Percentiles rank a stretch among this genome's conserved stretches.
These are phyloP conservation scores for Hassar affinis DNA, from an alignment of 2,113 vertebrate genomes.

Conservation along the genomic window DNA sequence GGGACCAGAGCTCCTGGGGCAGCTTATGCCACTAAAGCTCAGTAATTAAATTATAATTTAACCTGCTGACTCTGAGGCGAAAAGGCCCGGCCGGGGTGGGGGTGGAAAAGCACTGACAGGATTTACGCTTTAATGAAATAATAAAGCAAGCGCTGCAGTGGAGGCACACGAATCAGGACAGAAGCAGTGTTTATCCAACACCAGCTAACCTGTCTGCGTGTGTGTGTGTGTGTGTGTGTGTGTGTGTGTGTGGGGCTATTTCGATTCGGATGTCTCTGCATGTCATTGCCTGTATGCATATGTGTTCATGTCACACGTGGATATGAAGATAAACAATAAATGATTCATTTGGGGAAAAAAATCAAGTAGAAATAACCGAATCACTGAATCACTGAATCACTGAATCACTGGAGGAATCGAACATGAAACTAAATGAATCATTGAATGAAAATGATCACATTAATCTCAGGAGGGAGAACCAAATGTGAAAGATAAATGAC, in stretches of 20 bases:
- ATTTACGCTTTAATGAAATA: conserved; percentile 97
- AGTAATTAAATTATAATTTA: conserved; percentile 99
- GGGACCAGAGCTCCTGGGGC: conserved; percentile 88
- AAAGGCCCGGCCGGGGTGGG: conserved; percentile 76
- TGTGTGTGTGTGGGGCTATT: background rate
- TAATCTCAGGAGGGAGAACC: too few relatives aligned
- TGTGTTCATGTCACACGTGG: too few relatives aligned
- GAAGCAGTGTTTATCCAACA: conserved; percentile 61
- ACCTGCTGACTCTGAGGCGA: conserved; percentile 87
- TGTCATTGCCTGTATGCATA: background rate
- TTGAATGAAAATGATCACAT: too few relatives aligned
- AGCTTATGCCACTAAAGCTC: conserved; percentile 95
- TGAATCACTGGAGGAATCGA: background rate
- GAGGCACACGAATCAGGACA: conserved; percentile 67
- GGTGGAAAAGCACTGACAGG: conserved; percentile 70
- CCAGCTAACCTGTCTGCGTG: conserved; percentile 38
- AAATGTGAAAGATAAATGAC: too few relatives aligned
- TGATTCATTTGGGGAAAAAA: too few relatives aligned
- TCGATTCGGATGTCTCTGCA: background rate
- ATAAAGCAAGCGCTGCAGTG: conserved; percentile 81
- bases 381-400: background rate
- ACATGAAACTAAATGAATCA: background rate
- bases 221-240: too few relatives aligned
- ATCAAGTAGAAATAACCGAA: background rate
- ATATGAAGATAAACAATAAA: background rate